Base-by-base conservation (phyloP, 2,888 invertebrate genomes). In the Heterodera filipjevi region DNA sequence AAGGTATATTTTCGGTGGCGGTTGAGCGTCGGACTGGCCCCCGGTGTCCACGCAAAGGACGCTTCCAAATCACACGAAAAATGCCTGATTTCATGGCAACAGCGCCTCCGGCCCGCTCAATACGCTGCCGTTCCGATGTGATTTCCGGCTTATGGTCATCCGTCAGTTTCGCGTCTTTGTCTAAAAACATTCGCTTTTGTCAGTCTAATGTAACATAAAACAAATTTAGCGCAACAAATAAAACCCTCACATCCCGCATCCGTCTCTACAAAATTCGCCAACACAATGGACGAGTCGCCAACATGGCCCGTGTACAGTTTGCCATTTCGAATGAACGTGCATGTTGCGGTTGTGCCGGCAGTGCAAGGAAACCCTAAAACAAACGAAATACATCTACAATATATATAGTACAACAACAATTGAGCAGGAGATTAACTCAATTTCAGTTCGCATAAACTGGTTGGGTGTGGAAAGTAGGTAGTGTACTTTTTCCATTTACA, bases 281-380 rank as follows among this genome's bases (percentile, higher is more conserved):
- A 91, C 19, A 95, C 94, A 87, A 99, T 95, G 39, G 94, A 95
- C 0, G 97, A 97, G 91, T 98, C 98, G n/a, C 98, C 98, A 1
- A 98, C 97, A 91, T 98, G 98, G 3, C 97, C 98, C 80, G 95
- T 94, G 89, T 96, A 98, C 85, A 98, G 93, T 81, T 92, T 96
- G 59, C 95, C 94, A 84, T 94, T 92, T 79, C 95, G 92, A 86
- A 99, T 95, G 89, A 98, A 96, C 6, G 95, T 96, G 78, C 97
- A 93, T 89, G 95, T 96, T 44, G 96, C 96, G 8, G 98, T 98
- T 1, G 97, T 97, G 10, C 98, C 98, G 0, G 98, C 95, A 0
- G 98, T 99, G 89, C 96, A 96, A 3, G 77, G 75, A 75, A 75
- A 75, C 1, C 75, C 75, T 75, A 32, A 35, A 75, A n/a, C 1